Evolutionary conservation across 2,888 invertebrate genomes (phyloP).

Genomic region (Deladenus siricidicola): DNA sequence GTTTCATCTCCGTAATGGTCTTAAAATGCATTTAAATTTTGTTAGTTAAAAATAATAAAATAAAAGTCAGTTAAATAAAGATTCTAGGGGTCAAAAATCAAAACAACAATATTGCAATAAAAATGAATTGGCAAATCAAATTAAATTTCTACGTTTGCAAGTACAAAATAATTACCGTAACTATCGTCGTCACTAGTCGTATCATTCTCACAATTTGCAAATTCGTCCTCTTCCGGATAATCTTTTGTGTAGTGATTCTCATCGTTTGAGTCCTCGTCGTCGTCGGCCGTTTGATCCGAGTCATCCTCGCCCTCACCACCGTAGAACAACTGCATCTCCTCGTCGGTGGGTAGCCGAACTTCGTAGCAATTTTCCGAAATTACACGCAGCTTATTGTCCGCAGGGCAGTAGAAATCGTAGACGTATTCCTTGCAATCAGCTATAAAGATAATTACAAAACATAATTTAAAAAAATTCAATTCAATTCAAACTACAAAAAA

Average conservation of each 20-base stretch:
- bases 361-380: slow-evolving; percentile 11
- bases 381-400: slow-evolving; percentile 11
- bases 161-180: neutral
- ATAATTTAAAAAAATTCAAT: too few species aligned
- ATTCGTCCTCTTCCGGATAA: slow-evolving; percentile 50
- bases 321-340: slow-evolving; percentile 28
- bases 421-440: slow-evolving; percentile 31
- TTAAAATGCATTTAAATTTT: too few species aligned
- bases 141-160: too few species aligned
- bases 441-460: neutral
- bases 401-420: slow-evolving; percentile 43
- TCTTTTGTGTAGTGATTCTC: slow-evolving; percentile 51
- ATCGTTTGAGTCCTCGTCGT: slow-evolving; percentile 50
- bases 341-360: slow-evolving; percentile 27
- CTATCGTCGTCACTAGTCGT: slow-evolving; percentile 25
- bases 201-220: slow-evolving; percentile 34
- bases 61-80: too few species aligned
- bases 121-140: too few species aligned
- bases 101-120: too few species aligned
- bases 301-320: slow-evolving; percentile 25
- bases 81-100: too few species aligned
- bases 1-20: slow-evolving; percentile 32
- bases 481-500: too few species aligned
- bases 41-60: too few species aligned
- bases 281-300: slow-evolving; percentile 33